Base-by-base conservation (phyloP, 2,888 invertebrate genomes). In the Oxycera nigricornis region DNA sequence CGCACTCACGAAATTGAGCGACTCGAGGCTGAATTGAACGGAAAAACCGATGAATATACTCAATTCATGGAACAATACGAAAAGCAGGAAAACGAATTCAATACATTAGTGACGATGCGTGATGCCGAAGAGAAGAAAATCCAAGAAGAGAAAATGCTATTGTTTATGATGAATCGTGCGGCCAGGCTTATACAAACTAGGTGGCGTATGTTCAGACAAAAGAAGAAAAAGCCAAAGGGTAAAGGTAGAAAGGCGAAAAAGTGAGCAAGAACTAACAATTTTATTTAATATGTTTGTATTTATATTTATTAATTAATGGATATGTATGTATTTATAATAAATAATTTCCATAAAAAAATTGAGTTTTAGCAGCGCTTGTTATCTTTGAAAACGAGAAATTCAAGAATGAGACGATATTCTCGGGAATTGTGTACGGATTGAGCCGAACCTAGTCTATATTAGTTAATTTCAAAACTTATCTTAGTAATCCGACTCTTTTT, bases 101-200 rank as follows among this genome's bases (percentile, higher is more conserved):
- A 80, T 17, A 74, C 78, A 0, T 75, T 84, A 26, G 80, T 83
- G 2, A 62, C 76, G 0, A 77, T 78, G 61, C 83, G 82, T 52
- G 77, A 76, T 20, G 52, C 28, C 3, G 78, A 77, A 70, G 77
- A 77, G 14, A 76, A 75, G 50, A 52, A 39, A 61, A 76, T 79
- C 7, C 83, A 82, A 14, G 82, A 85, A 35, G 78, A 82, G 0
- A 81, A 80, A 72, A 72, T 84, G 24, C n/a, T 79, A 24, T 50
- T 79, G 0, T 85, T 83, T 55, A 81, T 81, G 80, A 80, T 82
- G 81, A 83, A 83, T 72, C 80, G 82, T 20, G 82, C 85, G 0
- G 84, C 83, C 1, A 76, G 77, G 4, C 80, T 78, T 46, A 82
- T 85, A 52, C 84, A 85, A 77, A 77, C 73, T 11, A 80, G 78